Conservation (phyloP, 2,113 vertebrate species). For the Caranx ignobilis region DNA sequence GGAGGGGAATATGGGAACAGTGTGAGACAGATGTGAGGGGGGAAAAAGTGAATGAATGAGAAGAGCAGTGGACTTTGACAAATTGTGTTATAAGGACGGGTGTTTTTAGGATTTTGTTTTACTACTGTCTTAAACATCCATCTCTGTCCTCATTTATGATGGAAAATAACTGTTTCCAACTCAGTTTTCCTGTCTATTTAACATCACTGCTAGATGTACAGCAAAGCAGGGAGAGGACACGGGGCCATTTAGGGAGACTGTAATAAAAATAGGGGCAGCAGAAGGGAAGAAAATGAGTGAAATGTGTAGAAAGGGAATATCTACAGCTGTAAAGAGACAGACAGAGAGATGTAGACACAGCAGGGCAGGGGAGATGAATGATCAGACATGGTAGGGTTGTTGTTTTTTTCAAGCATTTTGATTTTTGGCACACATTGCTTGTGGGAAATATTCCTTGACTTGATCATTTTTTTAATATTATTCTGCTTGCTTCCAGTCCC, state of each 20-base stretch:
- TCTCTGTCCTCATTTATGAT: background rate
- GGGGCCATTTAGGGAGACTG: background rate
- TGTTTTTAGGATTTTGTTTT: conserved; percentile 15
- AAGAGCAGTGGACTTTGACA: conserved; percentile 30
- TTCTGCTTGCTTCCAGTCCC: background rate
- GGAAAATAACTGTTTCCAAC: background rate
- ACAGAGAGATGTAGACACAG: background rate
- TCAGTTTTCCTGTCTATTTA: conserved; percentile 1
- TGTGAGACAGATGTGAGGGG: conserved; percentile 35
- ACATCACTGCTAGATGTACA: background rate
- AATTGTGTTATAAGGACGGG: background rate
- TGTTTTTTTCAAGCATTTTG: background rate
- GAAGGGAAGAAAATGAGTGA: background rate
- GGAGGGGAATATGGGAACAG: conserved; percentile 4
- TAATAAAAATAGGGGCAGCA: background rate
- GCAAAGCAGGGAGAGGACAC: background rate
- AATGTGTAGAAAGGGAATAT: conserved; percentile 10
- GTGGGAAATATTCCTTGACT: background rate
- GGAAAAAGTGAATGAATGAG: conserved; percentile 57
- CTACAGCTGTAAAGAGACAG: background rate
- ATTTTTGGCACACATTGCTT: background rate
- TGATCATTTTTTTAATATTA: background rate
- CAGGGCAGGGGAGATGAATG: conserved; percentile 2
- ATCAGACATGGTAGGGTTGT: background rate
- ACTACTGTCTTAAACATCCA: background rate